Conservation (phyloP, 1,140 invertebrate genomes). For the Apis dorsata region DNA sequence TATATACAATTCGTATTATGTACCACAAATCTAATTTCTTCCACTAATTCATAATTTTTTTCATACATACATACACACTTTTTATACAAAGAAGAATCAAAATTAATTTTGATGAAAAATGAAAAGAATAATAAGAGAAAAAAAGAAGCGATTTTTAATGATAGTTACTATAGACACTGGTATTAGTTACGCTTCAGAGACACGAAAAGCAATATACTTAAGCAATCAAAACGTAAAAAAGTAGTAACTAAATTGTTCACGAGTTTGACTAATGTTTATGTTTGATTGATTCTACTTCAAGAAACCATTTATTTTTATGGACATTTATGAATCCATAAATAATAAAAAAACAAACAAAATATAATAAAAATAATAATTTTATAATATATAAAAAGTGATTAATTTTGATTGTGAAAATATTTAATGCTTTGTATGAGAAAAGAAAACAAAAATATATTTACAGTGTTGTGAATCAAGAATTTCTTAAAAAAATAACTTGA, state of each 20-base stretch:
- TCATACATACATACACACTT: neutral
- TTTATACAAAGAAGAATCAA: neutral
- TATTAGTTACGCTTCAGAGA: slow-evolving; percentile 21
- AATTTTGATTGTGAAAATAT: no score
- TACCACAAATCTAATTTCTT: no score
- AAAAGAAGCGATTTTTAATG: neutral
- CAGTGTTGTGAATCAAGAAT: no score
- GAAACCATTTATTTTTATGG: neutral
- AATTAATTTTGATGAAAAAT: neutral
- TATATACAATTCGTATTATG: no score
- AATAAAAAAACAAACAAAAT: neutral
- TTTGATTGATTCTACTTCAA: neutral
- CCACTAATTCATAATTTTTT: no score
- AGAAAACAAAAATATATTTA: no score
- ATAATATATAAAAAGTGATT: no score
- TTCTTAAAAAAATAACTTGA: no score
- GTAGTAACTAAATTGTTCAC: neutral
- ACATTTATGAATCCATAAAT: no score
- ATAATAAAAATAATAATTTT: neutral
- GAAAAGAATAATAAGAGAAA: no score
- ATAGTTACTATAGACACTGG: neutral
- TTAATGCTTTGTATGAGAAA: no score
- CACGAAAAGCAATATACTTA: neutral
- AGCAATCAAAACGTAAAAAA: slow-evolving; percentile 20
- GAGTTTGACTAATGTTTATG: neutral